These are phyloP conservation scores for Chaetodon auriga DNA, from an alignment of 2,113 vertebrate species.

Conservation along the genomic window DNA sequence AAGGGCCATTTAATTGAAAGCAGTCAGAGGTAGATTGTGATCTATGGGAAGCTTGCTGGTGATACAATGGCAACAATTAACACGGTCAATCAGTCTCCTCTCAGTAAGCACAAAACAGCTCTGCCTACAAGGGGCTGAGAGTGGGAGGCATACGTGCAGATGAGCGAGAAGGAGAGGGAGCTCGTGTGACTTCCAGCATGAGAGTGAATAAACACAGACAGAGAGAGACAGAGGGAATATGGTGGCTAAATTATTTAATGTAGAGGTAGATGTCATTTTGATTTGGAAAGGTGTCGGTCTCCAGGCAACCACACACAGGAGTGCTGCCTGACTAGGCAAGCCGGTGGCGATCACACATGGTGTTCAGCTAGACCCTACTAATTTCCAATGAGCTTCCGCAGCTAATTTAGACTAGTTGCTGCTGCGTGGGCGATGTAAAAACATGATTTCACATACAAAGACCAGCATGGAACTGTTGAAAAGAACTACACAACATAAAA, in stretches of 20 bases:
- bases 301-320: slow-evolving; percentile 67
- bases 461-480: neutral
- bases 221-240: slow-evolving; percentile 15
- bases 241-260: slow-evolving; percentile 73
- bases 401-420: slow-evolving; percentile 33
- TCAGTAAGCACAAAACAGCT: slow-evolving; percentile 42
- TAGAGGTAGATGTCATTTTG: slow-evolving; percentile 55
- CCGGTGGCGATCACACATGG: slow-evolving; percentile 31
- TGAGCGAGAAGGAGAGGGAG: slow-evolving; percentile 2
- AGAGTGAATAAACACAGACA: slow-evolving; percentile 25
- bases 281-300: slow-evolving; percentile 67
- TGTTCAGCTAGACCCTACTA: slow-evolving; percentile 35
- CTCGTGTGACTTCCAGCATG: slow-evolving; percentile 42
- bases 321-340: slow-evolving; percentile 15
- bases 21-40: slow-evolving; percentile 56
- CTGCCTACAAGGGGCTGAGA: slow-evolving; percentile 12
- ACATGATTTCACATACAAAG: slow-evolving; percentile 15
- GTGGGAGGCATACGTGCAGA: neutral
- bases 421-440: slow-evolving; percentile 14
- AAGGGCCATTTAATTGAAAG: slow-evolving; percentile 53
- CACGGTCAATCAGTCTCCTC: slow-evolving; percentile 35
- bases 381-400: slow-evolving; percentile 57
- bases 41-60: slow-evolving; percentile 33
- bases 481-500: neutral
- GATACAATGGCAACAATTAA: slow-evolving; percentile 44